Conservation (phyloP, 2,113 vertebrate genomes). For the Thermophis baileyi region DNA sequence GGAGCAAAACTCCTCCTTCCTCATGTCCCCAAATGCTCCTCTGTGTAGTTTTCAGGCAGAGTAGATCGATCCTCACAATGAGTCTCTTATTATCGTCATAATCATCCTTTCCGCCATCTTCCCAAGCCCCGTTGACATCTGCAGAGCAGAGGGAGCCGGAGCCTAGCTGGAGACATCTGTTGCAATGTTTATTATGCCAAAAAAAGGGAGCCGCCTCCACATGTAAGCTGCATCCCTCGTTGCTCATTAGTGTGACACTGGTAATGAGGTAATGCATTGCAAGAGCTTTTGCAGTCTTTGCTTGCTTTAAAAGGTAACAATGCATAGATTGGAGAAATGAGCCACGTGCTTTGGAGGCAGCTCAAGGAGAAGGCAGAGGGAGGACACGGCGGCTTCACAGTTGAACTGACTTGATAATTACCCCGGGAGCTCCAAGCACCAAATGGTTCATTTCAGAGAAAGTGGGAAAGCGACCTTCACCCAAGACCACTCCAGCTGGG, state of each 20-base stretch:
- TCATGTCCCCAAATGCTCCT: not conserved
- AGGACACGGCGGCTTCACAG: not conserved
- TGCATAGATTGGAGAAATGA: not conserved
- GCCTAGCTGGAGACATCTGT: constrained; percentile 2
- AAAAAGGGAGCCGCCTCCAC: not conserved
- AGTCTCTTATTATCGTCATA: constrained; percentile 29
- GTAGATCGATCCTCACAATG: not conserved
- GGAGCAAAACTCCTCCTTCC: not conserved
- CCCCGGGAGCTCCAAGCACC: not conserved
- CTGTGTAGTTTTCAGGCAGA: not conserved
- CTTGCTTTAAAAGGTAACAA: constrained; percentile 31
- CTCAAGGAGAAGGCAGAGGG: no score
- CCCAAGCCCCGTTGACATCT: constrained; percentile 9
- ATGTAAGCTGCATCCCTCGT: constrained; percentile 12
- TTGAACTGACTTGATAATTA: constrained; percentile 5
- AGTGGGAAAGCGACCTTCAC: not conserved
- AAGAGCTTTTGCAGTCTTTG: not conserved
- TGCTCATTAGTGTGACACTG: constrained; percentile 15
- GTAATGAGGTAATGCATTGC: constrained; percentile 27
- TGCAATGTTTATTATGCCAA: not conserved
- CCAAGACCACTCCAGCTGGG: not conserved
- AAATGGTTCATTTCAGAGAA: not conserved
- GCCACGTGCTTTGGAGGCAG: not conserved
- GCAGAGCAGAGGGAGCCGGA: not conserved
- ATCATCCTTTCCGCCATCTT: constrained; percentile 9